phyloP scores from a whole-genome alignment of 2,797 vertebrate species.

The Sebastes trivittatus region DNA sequence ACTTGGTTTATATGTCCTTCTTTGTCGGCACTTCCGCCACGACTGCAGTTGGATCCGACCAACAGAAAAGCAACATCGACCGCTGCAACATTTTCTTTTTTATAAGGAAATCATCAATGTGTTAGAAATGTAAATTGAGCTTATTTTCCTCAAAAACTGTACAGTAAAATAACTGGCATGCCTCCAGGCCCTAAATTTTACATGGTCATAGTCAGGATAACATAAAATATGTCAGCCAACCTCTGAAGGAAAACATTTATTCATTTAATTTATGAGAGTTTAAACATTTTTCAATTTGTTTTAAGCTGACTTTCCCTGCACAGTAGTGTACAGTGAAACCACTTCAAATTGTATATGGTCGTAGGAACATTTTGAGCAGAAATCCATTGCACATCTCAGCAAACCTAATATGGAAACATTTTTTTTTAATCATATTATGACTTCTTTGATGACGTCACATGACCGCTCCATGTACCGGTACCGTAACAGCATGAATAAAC shows the following conservation, averaged over 20 bases:
- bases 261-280: not conserved
- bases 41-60: rapidly evolving
- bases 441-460: not conserved
- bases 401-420: not conserved
- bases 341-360: not conserved
- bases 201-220: not conserved
- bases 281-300: not conserved
- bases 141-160: too few species aligned
- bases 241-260: not conserved
- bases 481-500: not conserved
- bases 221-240: rapidly evolving
- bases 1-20: not conserved
- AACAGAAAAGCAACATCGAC: not conserved
- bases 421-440: not conserved
- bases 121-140: too few species aligned
- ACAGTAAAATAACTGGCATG: not conserved
- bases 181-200: not conserved
- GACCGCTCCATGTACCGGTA: not conserved
- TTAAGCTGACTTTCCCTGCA: not conserved
- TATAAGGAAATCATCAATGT: too few species aligned
- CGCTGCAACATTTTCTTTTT: not conserved
- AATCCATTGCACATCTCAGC: not conserved
- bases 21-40: rapidly evolving
- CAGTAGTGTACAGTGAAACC: not conserved
- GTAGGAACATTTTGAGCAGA: not conserved